Evolutionary conservation across 2,888 invertebrate genomes (phyloP), one percentile per base, ranked within the genome.

Genomic region (Drosophila dives): DNA sequence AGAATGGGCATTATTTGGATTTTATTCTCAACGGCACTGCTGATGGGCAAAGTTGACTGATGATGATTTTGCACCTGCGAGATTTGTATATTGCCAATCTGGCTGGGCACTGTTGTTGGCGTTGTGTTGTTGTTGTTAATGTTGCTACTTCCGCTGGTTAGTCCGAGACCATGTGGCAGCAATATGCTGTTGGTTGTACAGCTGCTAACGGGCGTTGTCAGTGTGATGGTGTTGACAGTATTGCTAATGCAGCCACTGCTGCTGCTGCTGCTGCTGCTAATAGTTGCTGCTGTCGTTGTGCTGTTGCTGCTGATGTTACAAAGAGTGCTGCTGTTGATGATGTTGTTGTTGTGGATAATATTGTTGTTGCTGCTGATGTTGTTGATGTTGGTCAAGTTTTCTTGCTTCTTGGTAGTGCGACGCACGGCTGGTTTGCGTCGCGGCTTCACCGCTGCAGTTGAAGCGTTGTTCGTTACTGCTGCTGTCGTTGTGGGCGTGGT

Each of bases 81-180:
- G 74, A 93, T 93, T 82, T 93, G 93, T 72, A 93, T 93, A 66
- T 93, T 93, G 75, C 93, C 93, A 72, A 93, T 93, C 81, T 93
- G 93, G 75, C 93, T 93, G 72, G 93, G 93, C 77, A 93, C 93
- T 62, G 91, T 86, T 69, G 92, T 82, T 0, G 91, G 72, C 6
- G 90, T 89, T 7, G 79, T 62, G 49, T 20, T 69, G 50, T 38
- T 83, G 51, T 26, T 53, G 53, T 10, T 29, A 29, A 29, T 54
- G 53, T 69, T 60, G 42, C 50, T 53, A 49, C 40, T 23, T 23
- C 45, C 15, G 54, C 59, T 66, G 49, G 68, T 11, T 10, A 76
- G 26, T 0, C 75, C 70, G 7, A 80, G 67, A 2, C 84, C 70
- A 15, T 89, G 84, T 45, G 76, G 61, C 23, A 86, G 65, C 82